phyloP scores from a whole-genome alignment of 2,888 invertebrate species.

The Torymus texanus region DNA sequence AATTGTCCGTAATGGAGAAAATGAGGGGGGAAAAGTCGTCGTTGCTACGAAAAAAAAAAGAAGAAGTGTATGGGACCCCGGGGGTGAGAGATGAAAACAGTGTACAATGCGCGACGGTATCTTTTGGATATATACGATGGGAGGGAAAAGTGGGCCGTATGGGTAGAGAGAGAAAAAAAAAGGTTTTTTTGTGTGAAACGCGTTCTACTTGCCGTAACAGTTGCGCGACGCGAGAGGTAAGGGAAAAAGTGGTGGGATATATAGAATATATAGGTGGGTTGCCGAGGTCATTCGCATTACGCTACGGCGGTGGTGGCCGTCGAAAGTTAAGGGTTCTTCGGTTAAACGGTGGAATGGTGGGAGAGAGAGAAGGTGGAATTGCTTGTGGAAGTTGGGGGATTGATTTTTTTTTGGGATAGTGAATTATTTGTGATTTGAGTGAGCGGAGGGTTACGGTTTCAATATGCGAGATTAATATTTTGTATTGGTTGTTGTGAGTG shows the following conservation, averaged over 20 bases:
- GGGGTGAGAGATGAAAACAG: too few species aligned
- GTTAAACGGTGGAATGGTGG: neutral
- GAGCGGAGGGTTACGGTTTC: too few species aligned
- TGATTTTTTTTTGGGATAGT: too few species aligned
- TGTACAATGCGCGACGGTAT: too few species aligned
- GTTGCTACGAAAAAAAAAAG: slow-evolving; percentile 12
- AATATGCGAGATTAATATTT: too few species aligned
- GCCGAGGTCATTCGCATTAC: slow-evolving; percentile 31
- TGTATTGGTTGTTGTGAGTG: too few species aligned
- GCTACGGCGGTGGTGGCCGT: neutral
- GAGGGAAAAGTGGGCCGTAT: slow-evolving; percentile 17
- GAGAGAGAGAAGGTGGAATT: too few species aligned
- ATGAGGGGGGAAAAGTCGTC: too few species aligned
- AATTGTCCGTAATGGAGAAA: slow-evolving; percentile 30
- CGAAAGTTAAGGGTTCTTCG: slow-evolving; percentile 30
- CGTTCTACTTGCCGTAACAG: slow-evolving; percentile 9
- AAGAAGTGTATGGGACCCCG: too few species aligned
- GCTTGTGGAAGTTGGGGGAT: too few species aligned
- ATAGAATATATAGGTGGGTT: neutral
- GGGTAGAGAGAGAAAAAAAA: neutral
- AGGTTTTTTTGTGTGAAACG: slow-evolving; percentile 38
- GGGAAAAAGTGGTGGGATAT: slow-evolving; percentile 2
- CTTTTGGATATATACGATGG: too few species aligned
- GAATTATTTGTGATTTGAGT: too few species aligned
- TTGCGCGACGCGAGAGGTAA: slow-evolving; percentile 24